Percentiles rank a stretch among this genome's conserved stretches.
These are phyloP conservation scores for Gadus chalcogrammus DNA, from an alignment of 2,113 vertebrate species.

Conservation along the genomic window DNA sequence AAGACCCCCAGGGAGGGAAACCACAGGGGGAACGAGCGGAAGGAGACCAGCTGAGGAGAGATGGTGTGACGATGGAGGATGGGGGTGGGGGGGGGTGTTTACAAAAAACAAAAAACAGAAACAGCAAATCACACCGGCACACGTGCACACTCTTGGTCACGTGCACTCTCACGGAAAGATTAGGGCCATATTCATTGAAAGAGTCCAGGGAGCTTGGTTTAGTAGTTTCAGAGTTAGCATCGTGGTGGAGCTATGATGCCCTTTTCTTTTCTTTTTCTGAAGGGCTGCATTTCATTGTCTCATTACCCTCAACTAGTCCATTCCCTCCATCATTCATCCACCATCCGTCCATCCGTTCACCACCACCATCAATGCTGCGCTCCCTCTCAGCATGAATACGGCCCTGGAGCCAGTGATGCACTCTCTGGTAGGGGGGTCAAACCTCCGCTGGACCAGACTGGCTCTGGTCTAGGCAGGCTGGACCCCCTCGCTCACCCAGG, in stretches of 20 bases:
- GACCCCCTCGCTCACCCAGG: slow-evolving; percentile 44
- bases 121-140: slow-evolving; percentile 77
- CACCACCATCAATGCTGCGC: slow-evolving; percentile 16
- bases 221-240: slow-evolving; percentile 5
- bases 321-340: slow-evolving; percentile 29
- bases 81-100: slow-evolving; percentile 54
- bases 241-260: background rate
- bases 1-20: slow-evolving; percentile 25
- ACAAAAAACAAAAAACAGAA: slow-evolving; percentile 54
- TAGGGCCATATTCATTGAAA: slow-evolving; percentile 75
- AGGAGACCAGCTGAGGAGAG: slow-evolving; percentile 35
- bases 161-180: slow-evolving; percentile 62
- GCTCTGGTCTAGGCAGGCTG: slow-evolving; percentile 60
- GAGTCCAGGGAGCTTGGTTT: slow-evolving; percentile 37
- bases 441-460: slow-evolving; percentile 65
- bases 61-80: slow-evolving; percentile 43
- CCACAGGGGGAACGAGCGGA: background rate
- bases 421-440: slow-evolving; percentile 46
- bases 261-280: too few species aligned
- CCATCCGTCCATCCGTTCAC: slow-evolving; percentile 31
- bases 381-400: slow-evolving; percentile 67
- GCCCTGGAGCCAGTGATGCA: slow-evolving; percentile 73
- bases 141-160: slow-evolving; percentile 48
- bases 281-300: too few species aligned
- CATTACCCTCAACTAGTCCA: slow-evolving; percentile 12